These are phyloP conservation scores for Hemiprocne comata DNA, from an alignment of 2,113 vertebrate genomes.

Conservation along the genomic window DNA sequence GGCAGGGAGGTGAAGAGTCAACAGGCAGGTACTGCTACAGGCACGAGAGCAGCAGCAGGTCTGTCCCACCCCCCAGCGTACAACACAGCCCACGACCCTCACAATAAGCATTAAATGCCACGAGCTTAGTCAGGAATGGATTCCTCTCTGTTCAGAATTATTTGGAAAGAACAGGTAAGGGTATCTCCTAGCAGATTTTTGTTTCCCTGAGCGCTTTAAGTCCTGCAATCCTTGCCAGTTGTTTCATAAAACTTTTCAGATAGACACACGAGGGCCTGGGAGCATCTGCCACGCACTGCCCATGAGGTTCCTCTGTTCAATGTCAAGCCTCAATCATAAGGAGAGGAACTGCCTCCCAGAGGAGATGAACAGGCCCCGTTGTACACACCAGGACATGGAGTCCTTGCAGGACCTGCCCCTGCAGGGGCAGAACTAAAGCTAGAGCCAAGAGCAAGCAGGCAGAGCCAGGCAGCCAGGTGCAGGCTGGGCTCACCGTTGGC, in stretches of 20 bases:
- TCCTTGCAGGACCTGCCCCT: background rate
- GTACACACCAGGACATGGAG: background rate
- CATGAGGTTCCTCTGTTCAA: background rate
- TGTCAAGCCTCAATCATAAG: background rate
- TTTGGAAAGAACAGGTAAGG: background rate
- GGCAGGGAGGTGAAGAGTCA: background rate
- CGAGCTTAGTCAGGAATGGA: background rate
- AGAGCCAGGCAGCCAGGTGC: background rate
- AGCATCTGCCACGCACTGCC: background rate
- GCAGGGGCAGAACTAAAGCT: background rate
- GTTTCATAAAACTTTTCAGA: background rate
- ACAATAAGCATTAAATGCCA: accelerated
- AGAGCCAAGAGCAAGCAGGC: background rate
- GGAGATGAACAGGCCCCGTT: background rate
- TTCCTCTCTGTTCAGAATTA: background rate
- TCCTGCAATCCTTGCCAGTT: background rate
- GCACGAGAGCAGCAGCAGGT: background rate
- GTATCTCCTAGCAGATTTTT: background rate
- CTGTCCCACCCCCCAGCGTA: background rate
- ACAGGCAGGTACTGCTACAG: background rate
- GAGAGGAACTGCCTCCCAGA: background rate
- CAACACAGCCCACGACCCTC: background rate
- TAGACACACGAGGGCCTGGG: background rate
- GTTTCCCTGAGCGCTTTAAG: background rate
- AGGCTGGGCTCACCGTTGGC: conserved; percentile 81